Evolutionary conservation across 2,797 vertebrate species (phyloP).

Genomic region (Apodemus agrarius): DNA sequence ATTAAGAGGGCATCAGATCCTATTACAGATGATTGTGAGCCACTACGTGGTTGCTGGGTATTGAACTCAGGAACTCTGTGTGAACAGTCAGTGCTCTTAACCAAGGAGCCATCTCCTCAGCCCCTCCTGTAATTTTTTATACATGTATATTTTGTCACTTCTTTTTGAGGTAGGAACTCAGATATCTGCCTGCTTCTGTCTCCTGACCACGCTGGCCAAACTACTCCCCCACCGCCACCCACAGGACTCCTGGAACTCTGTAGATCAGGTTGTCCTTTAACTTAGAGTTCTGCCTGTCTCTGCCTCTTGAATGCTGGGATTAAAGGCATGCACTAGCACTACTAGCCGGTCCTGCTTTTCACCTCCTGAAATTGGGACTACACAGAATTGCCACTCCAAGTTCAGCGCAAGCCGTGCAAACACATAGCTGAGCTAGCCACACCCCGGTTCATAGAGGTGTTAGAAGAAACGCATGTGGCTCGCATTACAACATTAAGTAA

Average conservation of each 20-base stretch:
- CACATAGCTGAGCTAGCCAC: background rate
- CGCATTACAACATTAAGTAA: background rate
- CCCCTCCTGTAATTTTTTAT: no score
- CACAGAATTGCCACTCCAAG: background rate
- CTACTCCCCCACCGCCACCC: background rate
- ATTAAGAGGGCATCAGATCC: background rate
- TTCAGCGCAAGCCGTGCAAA: background rate
- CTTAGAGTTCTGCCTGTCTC: background rate
- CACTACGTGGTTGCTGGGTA: background rate
- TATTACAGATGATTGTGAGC: background rate
- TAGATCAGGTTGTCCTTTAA: background rate
- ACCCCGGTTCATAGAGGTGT: background rate
- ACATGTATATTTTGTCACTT: no score
- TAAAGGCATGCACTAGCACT: background rate
- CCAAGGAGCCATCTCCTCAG: background rate
- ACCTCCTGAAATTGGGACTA: background rate
- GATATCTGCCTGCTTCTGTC: background rate
- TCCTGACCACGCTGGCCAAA: background rate
- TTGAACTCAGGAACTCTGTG: background rate
- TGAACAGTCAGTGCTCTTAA: background rate
- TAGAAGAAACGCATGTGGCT: background rate
- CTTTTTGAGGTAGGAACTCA: background rate
- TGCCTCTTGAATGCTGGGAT: background rate
- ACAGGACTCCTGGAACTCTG: background rate
- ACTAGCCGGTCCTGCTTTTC: background rate